Percentiles rank a stretch among this genome's conserved stretches.
Evolutionary conservation across 2,888 invertebrate species (phyloP).

Genomic region (Anorthoa munda): DNA sequence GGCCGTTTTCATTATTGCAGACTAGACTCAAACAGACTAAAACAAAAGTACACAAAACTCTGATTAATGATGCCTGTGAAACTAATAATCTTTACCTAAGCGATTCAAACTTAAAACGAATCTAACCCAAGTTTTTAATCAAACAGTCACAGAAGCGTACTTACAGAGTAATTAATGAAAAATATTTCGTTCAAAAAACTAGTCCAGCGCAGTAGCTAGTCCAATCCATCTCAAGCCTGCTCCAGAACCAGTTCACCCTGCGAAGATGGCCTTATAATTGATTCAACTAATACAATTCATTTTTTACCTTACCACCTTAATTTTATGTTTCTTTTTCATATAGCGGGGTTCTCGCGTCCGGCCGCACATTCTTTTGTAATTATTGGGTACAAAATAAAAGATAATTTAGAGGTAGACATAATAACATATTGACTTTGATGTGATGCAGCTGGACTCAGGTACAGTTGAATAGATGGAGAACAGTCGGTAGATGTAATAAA

Average conservation of each 20-base stretch:
- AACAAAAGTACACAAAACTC: slow-evolving; percentile 17
- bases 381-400: slow-evolving; percentile 80
- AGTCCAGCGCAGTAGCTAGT: slow-evolving; percentile 65
- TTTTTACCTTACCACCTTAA: slow-evolving; percentile 75
- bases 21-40: background rate
- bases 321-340: slow-evolving; percentile 73
- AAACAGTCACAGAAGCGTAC: slow-evolving; percentile 41
- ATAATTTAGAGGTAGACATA: slow-evolving; percentile 75
- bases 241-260: slow-evolving; percentile 74
- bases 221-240: slow-evolving; percentile 62
- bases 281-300: slow-evolving; percentile 76
- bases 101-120: slow-evolving; percentile 19
- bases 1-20: too few species aligned
- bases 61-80: slow-evolving; percentile 3
- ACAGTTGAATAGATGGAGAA: slow-evolving; percentile 15
- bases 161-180: slow-evolving; percentile 64
- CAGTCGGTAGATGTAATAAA: slow-evolving; percentile 43
- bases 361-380: slow-evolving; percentile 79
- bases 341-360: slow-evolving; percentile 65
- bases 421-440: slow-evolving; percentile 73
- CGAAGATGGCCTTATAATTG: slow-evolving; percentile 80
- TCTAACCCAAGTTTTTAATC: slow-evolving; percentile 63
- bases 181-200: slow-evolving; percentile 64
- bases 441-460: slow-evolving; percentile 27
- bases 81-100: slow-evolving; percentile 14